Evolutionary conservation across 2,888 invertebrate species (phyloP), one percentile per base, ranked within the genome.

Genomic region (Yponomeuta malinellus): DNA sequence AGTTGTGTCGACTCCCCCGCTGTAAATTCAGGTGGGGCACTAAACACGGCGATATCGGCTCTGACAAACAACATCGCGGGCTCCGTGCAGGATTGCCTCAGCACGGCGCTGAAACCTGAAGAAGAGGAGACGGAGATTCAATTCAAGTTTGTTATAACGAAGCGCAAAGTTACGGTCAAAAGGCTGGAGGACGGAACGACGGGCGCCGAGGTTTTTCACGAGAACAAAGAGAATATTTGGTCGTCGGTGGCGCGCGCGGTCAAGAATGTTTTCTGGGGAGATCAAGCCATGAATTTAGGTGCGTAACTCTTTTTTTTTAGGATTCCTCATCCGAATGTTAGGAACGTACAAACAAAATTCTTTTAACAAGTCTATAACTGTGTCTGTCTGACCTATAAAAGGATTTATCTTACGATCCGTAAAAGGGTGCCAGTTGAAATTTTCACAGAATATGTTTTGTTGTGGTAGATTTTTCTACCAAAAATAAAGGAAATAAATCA

Each of bases 61-160:
- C 77, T 92, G 15, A 85, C 89, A 31, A 79, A 86, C 31, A 91
- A 75, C 31, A 86, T 91, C 64, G 90, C 89, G 59, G 86, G 89
- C 0, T 85, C 90, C 0, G 75, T 92, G 8, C 88, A 92, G 74
- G 86, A 83, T 43, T 91, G 91, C 71, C 77, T 92, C 48, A 83
- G 81, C 70, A 82, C 88, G 2, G 89, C 86, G 15, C 74, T 92
- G 69, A 82, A 79, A 75, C 81, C 88, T 1, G 84, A 81, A 2
- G 89, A 87, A 69, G 89, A 89, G 64, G 90, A 90, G 75, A 91
- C 91, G 0, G 91, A 92, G 77, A 88, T 92, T 76, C 89, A 92
- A 78, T 91, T 92, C 72, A 89, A 92, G 80, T 91, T 92, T 76
- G 84, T 88, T 8, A 90, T 92, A 73, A 88, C 88, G 2, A 90